Evolutionary conservation across 2,113 vertebrate species (phyloP).

Genomic region (Orthonyx spaldingii): DNA sequence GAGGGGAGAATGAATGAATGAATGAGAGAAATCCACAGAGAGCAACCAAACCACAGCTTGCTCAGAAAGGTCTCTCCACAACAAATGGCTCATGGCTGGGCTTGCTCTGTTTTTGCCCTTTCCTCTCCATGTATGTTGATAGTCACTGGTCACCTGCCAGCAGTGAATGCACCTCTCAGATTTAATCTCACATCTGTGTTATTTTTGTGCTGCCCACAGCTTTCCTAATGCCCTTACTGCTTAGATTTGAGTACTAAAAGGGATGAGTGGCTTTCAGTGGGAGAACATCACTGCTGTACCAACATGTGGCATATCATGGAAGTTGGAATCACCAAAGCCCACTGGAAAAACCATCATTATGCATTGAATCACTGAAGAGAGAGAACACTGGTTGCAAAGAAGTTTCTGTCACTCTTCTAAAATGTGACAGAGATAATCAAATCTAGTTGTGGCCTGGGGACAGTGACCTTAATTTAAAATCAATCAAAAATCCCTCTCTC

Average conservation of each 20-base stretch:
- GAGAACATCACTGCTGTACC: background rate
- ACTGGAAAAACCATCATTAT: background rate
- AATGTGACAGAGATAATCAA: conserved; percentile 58
- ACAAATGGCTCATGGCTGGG: background rate
- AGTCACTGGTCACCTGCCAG: background rate
- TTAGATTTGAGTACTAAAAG: background rate
- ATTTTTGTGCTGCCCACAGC: background rate
- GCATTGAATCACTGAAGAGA: background rate
- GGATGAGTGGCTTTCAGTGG: background rate
- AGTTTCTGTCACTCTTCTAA: conserved; percentile 22
- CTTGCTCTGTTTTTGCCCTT: background rate
- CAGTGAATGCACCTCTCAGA: background rate
- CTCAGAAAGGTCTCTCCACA: background rate
- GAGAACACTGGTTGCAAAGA: background rate
- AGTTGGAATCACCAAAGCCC: background rate
- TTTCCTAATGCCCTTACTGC: background rate
- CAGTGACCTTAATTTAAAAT: conserved; percentile 68
- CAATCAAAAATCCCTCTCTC: conserved; percentile 40
- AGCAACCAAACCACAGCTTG: background rate
- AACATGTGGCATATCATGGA: rapidly evolving
- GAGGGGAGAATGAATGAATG: background rate
- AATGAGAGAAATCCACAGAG: background rate
- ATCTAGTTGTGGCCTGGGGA: conserved; percentile 37
- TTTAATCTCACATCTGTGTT: background rate
- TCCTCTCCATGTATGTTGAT: background rate